phyloP scores from a whole-genome alignment of 2,113 vertebrate genomes.

The Prunella fulvescens region DNA sequence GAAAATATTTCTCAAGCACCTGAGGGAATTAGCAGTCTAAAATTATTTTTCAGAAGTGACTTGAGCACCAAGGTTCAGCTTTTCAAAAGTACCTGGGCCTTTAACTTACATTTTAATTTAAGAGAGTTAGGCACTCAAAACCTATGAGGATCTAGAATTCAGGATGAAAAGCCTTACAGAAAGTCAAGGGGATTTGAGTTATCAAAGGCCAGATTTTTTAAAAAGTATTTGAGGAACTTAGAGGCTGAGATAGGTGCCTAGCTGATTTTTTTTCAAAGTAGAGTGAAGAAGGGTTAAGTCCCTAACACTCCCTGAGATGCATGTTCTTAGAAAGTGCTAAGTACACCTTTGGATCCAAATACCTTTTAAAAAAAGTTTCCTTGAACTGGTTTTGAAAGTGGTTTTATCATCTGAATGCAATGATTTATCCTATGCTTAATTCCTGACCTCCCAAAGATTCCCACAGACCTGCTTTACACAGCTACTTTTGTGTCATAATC shows the following conservation, averaged over 20 bases:
- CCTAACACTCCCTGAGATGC: conserved; percentile 8
- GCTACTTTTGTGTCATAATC: neutral
- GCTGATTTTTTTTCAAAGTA: neutral
- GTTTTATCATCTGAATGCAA: neutral
- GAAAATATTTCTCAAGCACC: neutral
- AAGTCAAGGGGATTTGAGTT: conserved; percentile 29
- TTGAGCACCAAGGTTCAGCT: neutral
- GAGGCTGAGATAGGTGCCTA: neutral
- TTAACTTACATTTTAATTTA: conserved; percentile 15
- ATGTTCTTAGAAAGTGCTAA: conserved; percentile 19
- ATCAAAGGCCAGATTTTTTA: conserved; percentile 19
- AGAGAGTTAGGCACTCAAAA: neutral
- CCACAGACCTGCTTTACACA: neutral
- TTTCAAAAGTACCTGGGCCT: neutral
- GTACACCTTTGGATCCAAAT: conserved; percentile 16
- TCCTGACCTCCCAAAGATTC: neutral
- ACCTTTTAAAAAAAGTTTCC: neutral
- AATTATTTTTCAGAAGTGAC: neutral
- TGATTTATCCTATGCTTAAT: neutral
- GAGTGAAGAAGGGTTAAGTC: conserved; percentile 32
- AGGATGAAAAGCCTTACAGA: conserved; percentile 6
- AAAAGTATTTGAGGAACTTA: conserved; percentile 18
- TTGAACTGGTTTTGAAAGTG: conserved; percentile 2
- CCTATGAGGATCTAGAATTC: conserved; percentile 6
- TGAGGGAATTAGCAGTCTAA: neutral